These are phyloP conservation scores for Pseudoatta argentina DNA, from an alignment of 1,140 invertebrate genomes.

Conservation along the genomic window DNA sequence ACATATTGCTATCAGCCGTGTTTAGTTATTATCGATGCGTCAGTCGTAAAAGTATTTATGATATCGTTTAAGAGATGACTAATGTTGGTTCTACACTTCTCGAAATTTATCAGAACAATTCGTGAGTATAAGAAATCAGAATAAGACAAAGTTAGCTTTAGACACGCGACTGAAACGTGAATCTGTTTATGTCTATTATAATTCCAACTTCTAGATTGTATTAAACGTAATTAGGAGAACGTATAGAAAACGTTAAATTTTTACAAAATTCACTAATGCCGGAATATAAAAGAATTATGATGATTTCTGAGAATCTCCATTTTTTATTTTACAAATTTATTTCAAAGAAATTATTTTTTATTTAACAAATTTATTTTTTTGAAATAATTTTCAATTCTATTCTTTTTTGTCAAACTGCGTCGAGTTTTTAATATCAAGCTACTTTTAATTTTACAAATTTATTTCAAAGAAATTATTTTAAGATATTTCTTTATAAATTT, in stretches of 20 bases:
- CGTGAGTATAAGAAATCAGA: background rate
- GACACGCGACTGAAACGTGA: background rate
- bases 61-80: background rate
- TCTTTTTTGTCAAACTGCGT: background rate
- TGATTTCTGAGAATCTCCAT: background rate
- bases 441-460: no score
- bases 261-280: background rate
- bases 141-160: background rate
- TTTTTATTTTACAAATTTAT: background rate
- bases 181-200: background rate
- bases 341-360: background rate
- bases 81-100: background rate
- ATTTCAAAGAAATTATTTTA: no score
- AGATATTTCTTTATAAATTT: no score
- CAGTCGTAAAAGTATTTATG: conserved; percentile 12
- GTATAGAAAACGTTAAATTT: background rate
- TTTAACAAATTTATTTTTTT: background rate
- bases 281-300: background rate
- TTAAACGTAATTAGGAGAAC: background rate
- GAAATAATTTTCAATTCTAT: background rate
- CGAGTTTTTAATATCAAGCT: no score
- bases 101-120: conserved; percentile 5
- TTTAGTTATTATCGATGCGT: conserved; percentile 25
- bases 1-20: conserved; percentile 20
- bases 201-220: background rate